phyloP scores from a whole-genome alignment of 2,888 invertebrate species.

The Mamestra brassicae region DNA sequence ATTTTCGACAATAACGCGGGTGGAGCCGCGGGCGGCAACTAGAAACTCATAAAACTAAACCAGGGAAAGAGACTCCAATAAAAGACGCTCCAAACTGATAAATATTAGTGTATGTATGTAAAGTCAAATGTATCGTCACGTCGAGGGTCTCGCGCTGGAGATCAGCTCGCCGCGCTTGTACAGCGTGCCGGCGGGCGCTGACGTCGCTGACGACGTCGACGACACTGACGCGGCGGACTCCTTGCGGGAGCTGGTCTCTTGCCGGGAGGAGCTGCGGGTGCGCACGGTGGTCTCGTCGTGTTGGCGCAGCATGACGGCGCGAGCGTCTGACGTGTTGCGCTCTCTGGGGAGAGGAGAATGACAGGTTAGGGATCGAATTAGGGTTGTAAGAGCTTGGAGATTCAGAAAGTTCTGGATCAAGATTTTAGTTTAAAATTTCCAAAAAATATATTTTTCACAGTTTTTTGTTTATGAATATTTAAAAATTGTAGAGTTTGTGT shows the following conservation, averaged over 20 bases:
- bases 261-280: conserved; percentile 78
- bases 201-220: neutral
- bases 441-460: no score
- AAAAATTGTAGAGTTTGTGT: neutral
- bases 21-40: no score
- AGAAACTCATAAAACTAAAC: no score
- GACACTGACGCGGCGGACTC: conserved; percentile 44
- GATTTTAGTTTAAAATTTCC: neutral
- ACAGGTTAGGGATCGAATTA: neutral
- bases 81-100: conserved; percentile 78
- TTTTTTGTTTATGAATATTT: no score
- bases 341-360: conserved; percentile 77
- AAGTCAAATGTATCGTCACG: conserved; percentile 84
- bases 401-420: neutral
- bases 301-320: conserved; percentile 82
- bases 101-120: conserved; percentile 89
- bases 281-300: conserved; percentile 90
- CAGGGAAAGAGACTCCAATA: conserved; percentile 49
- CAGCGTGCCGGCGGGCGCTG: conserved; percentile 83
- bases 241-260: conserved; percentile 80
- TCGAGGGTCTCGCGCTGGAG: conserved; percentile 92
- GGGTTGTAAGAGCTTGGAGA: neutral
- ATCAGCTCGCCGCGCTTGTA: conserved; percentile 96
- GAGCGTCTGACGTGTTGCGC: conserved; percentile 87
- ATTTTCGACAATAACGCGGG: no score